Conservation (phyloP, 2,888 invertebrate species). For the Hirtodrosophila confusa region DNA sequence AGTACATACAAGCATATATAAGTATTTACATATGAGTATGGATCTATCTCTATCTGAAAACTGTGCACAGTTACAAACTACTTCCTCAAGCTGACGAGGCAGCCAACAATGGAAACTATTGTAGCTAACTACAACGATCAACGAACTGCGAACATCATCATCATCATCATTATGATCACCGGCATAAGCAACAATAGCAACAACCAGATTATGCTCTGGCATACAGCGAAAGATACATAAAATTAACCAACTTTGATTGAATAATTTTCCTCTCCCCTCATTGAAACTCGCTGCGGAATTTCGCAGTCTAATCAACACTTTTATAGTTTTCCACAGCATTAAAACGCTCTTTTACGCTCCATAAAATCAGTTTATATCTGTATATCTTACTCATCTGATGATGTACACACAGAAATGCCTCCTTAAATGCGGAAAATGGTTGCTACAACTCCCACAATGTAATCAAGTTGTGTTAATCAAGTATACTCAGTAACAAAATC, state of each 20-base stretch:
- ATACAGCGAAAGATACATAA: conserved; percentile 10
- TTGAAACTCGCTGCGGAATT: conserved; percentile 36
- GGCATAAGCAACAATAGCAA: conserved; percentile 45
- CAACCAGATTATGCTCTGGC: conserved; percentile 45
- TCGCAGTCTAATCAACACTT: conserved; percentile 29
- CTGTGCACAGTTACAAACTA: conserved; percentile 50
- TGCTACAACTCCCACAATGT: no score
- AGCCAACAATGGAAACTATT: conserved; percentile 1
- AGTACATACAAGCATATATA: no score
- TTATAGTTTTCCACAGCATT: conserved; percentile 18
- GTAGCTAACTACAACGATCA: conserved; percentile 17
- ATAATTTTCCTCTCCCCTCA: conserved; percentile 56
- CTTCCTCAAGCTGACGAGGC: conserved; percentile 57
- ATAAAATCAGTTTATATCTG: no score
- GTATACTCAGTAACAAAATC: no score
- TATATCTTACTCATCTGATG: no score
- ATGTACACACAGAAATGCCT: no score
- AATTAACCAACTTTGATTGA: conserved; percentile 74
- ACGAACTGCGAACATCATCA: conserved; percentile 14
- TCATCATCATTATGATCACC: conserved; percentile 31
- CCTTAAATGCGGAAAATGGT: no score
- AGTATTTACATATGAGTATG: not conserved
- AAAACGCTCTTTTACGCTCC: no score
- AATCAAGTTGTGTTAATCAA: no score
- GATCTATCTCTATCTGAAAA: conserved; percentile 22